These are phyloP conservation scores for Campylomormyrus tamandua DNA, from an alignment of 2,113 vertebrate genomes.

Conservation along the genomic window DNA sequence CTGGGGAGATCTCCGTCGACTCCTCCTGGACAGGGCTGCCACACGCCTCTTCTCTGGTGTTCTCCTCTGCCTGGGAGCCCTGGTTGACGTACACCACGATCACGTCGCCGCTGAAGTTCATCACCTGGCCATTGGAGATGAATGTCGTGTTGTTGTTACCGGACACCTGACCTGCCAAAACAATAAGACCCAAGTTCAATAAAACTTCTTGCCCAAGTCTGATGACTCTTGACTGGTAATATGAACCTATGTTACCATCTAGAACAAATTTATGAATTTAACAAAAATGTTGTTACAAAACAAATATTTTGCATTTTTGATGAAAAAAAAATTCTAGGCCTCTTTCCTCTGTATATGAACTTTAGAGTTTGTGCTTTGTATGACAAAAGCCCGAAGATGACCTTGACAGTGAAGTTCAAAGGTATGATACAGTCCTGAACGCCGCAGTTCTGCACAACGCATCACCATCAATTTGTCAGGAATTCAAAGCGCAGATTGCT, in stretches of 20 bases:
- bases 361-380: background rate
- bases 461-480: background rate
- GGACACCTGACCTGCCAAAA: slow-evolving; percentile 75
- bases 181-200: background rate
- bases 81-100: slow-evolving; percentile 89
- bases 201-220: background rate
- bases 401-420: background rate
- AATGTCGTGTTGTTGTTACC: slow-evolving; percentile 95
- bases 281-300: background rate
- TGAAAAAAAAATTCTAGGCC: background rate
- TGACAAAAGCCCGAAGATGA: background rate
- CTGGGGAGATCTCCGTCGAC: slow-evolving; percentile 62
- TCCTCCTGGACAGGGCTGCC: slow-evolving; percentile 84
- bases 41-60: slow-evolving; percentile 56
- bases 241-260: background rate
- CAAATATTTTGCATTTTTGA: background rate
- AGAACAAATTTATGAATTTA: background rate
- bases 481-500: background rate
- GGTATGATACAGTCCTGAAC: background rate
- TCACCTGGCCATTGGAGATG: slow-evolving; percentile 95
- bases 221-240: background rate
- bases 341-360: background rate
- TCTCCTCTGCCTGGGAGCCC: slow-evolving; percentile 67
- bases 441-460: background rate
- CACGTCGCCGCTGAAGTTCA: slow-evolving; percentile 95